Base-by-base conservation (phyloP, 2,113 vertebrate genomes). In the Kryptolebias marmoratus region DNA sequence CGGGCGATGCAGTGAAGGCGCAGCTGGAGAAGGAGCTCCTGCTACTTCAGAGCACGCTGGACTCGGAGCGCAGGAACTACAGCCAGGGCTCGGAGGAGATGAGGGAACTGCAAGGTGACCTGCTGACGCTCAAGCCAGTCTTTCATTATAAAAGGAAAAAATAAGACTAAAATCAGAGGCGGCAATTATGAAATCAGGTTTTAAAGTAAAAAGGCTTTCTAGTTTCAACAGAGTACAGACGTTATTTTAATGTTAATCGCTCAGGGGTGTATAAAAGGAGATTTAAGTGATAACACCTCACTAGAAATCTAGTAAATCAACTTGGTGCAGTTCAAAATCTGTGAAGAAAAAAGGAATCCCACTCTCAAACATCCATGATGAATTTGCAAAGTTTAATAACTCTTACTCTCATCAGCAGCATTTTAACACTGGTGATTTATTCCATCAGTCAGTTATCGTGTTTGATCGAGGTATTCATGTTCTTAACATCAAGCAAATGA, bases 51-150 rank as follows among this genome's bases (percentile, higher is more conserved):
- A 96, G 95, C 86, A 95, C 92, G 30, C 91, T 98, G 87, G 97
- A 99, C 87, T 95, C 96, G 0, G 98, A 99, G 90, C 92, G 96
- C 89, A 95, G 96, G 73, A 96, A 96, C 92, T 95, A 93, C 90
- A 97, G 94, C 86, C 96, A 96, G 78, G 97, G 95, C 82, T 98
- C 97, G 7, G 97, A 99, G 92, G 96, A 98, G 93, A 98, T 98
- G 91, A 94, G 93, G 66, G 96, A 99, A 56, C 94, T 98, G 68
- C 96, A 98, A 92, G 98, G 98, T 99, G 94, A 82, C 15, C 3
- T 4, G 31, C 30, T 36, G 47, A 47, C 2, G 10, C 36, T 58
- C 4, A 47, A 13, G 16, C 36, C 39, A n/a, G 8, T 32, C 10
- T 50, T 28, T 48, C 5, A 22, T 22, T 22, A 22, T 22, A 22